Evolutionary conservation across 2,888 invertebrate genomes (phyloP).

Genomic region (Aricia artaxerxes): DNA sequence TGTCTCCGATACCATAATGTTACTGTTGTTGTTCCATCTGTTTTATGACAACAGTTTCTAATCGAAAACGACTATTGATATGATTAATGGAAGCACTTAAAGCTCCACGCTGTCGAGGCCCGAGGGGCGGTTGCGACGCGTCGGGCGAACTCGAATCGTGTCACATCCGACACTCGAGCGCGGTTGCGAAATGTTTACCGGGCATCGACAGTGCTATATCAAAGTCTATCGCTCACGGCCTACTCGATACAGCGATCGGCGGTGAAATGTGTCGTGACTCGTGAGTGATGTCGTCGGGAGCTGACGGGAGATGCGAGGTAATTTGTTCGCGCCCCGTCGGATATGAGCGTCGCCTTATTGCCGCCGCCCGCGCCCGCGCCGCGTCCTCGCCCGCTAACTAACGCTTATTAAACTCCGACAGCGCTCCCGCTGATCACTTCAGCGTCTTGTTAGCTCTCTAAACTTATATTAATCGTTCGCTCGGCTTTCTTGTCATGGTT

Average conservation of each 20-base stretch:
- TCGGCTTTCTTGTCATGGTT: conserved; percentile 56
- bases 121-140: conserved; percentile 8
- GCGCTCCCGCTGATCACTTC: conserved; percentile 77
- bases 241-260: conserved; percentile 51
- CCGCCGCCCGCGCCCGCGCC: conserved; percentile 64
- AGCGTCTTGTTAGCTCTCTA: conserved; percentile 77
- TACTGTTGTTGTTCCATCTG: neutral
- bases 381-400: conserved; percentile 69
- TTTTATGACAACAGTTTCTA: neutral
- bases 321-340: conserved; percentile 67
- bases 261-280: conserved; percentile 46
- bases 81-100: neutral
- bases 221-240: conserved; percentile 48
- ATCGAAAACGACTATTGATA: neutral
- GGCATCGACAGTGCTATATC: conserved; percentile 41
- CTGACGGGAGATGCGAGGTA: conserved; percentile 50
- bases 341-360: conserved; percentile 75
- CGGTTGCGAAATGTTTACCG: conserved; percentile 37
- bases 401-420: conserved; percentile 80
- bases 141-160: conserved; percentile 4
- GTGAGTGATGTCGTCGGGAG: conserved; percentile 48
- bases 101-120: neutral
- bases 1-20: neutral
- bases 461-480: conserved; percentile 78
- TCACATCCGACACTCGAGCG: conserved; percentile 28